Evolutionary conservation across 2,888 invertebrate species (phyloP), one percentile per base, ranked within the genome.

Genomic region (Brachylomia viminalis): DNA sequence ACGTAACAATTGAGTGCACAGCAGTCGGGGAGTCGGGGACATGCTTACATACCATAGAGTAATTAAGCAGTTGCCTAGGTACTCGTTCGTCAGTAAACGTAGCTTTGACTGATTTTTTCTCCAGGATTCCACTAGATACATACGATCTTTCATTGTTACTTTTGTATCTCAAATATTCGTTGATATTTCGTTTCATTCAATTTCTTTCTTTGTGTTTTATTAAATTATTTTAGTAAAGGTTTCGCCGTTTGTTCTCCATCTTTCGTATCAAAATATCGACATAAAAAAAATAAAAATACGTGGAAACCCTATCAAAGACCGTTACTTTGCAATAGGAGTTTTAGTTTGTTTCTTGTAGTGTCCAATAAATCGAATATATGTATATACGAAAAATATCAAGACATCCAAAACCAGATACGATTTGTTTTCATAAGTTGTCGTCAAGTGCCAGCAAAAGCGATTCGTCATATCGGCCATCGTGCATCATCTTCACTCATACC

Each of bases 1-100:
- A 75, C 62, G 72, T 81, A 88, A 84, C 33, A 71, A 80, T 73
- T 77, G 58, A 71, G 73, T 42, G 80, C 77, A 64, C 82, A 86
- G 77, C 79, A 82, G 87, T 52, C n/a, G 23, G 52, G 52, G 38
- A 59, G 65, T 45, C 62, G 58, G 72, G 49, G 76, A 78, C 75
- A 76, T 71, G 54, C 65, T 49, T 33, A 77, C 83, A 85, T 82
- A 77, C 85, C 77, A 68, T 49, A 52, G 65, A 75, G 59, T 81
- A 86, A 88, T 86, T 88, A 81, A 72, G 66, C 58, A 65, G 69
- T 74, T 75, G 64, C 33, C 62, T 80, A 66, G 27, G 64, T 61
- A 74, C 33, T 75, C 38, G 54, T 47, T 73, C 54, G 59, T 59
- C 66, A 71, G 47, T 56, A 69, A 61, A 27, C 20, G n/a, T 64